A percentile compares a stretch with the other conserved stretches of the same genome.
phyloP scores from a whole-genome alignment of 2,113 vertebrate genomes.

The Sphaerodactylus townsendi region DNA sequence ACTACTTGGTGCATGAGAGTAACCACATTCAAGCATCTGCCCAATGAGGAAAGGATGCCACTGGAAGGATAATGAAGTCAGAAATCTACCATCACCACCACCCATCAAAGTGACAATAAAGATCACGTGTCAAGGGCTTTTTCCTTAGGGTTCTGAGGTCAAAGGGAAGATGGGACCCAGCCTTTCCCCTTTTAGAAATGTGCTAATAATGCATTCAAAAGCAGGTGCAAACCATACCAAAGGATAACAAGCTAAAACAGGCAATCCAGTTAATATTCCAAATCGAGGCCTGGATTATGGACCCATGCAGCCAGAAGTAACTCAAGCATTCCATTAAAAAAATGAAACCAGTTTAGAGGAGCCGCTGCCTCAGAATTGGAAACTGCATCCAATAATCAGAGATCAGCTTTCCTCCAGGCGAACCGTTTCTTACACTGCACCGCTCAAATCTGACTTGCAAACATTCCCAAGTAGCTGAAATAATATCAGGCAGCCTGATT shows the following conservation, averaged over 20 bases:
- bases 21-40: too few relatives aligned
- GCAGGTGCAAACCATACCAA: background rate
- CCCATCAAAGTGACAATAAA: too few relatives aligned
- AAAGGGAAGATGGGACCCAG: background rate
- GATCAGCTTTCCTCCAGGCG: background rate
- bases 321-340: background rate
- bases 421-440: background rate
- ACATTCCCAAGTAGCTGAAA: background rate
- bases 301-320: background rate
- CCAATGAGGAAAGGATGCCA: too few relatives aligned
- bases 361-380: background rate
- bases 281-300: background rate
- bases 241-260: background rate
- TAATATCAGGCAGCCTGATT: background rate
- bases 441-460: constrained; percentile 17
- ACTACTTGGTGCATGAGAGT: too few relatives aligned
- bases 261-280: background rate
- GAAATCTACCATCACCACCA: too few relatives aligned
- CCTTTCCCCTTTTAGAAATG: background rate
- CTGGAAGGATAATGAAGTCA: background rate
- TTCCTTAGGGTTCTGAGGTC: background rate
- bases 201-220: background rate
- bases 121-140: background rate
- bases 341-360: background rate
- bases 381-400: background rate